Evolutionary conservation across 1,140 invertebrate species (phyloP).

Genomic region (honey bee (Apis mellifera)): Amel_HAv3.1 CM009943.2:7763501-7764000

Average conservation of each 20-base stretch:
- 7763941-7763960: constrained; percentile 30
- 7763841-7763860: background rate
- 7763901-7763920: constrained; percentile 50
- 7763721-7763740: constrained; percentile 47
- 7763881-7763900: constrained; percentile 54
- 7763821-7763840: background rate
- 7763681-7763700: constrained; percentile 40
- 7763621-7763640: constrained; percentile 34
- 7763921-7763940: constrained; percentile 33
- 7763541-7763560: background rate
- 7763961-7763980: constrained; percentile 31
- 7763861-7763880: background rate
- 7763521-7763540: no score
- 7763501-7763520: no score
- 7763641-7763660: constrained; percentile 52
- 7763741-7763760: constrained; percentile 45
- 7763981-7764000: constrained; percentile 35
- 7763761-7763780: constrained; percentile 50
- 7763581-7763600: constrained; percentile 51
- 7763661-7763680: constrained; percentile 40
- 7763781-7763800: constrained; percentile 40
- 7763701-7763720: constrained; percentile 53
- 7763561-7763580: constrained; percentile 25
- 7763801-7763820: background rate
- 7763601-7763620: constrained; percentile 31